These are phyloP conservation scores for Phymanthus crucifer DNA, from an alignment of 92 coral and sea anemone species.

Conservation along the genomic window DNA sequence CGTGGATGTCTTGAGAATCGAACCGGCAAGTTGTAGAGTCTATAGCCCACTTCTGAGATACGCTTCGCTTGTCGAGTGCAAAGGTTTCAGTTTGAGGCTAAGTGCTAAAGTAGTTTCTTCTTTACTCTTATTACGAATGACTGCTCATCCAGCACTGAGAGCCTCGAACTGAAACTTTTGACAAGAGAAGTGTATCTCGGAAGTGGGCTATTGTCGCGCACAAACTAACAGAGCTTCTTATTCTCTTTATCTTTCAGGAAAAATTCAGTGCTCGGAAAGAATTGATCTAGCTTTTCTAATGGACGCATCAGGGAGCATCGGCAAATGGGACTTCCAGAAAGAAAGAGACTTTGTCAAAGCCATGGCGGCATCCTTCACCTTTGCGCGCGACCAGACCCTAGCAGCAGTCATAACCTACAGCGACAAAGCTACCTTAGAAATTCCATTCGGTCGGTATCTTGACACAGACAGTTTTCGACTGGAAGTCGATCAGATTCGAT, in stretches of 20 bases:
- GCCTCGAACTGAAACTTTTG: too few relatives aligned
- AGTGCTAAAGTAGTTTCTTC: too few relatives aligned
- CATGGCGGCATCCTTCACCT: constrained; percentile 61
- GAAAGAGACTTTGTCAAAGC: constrained; percentile 79
- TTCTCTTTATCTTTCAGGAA: constrained; percentile 27
- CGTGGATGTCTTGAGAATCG: too few relatives aligned
- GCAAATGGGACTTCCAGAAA: constrained; percentile 58
- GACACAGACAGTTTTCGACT: constrained; percentile 17
- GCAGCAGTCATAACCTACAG: constrained; percentile 74
- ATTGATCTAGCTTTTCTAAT: constrained; percentile 76
- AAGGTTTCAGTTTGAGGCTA: too few relatives aligned
- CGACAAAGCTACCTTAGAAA: constrained; percentile 46
- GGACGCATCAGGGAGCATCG: constrained; percentile 88
- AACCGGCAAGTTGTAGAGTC: too few relatives aligned
- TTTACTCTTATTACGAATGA: too few relatives aligned
- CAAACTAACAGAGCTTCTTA: too few relatives aligned
- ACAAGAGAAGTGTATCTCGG: neutral
- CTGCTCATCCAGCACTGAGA: too few relatives aligned
- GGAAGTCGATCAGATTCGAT: constrained; percentile 34
- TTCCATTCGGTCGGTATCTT: constrained; percentile 36
- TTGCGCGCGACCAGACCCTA: constrained; percentile 50
- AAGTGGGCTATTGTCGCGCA: too few relatives aligned
- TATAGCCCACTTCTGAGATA: too few relatives aligned
- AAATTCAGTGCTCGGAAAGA: constrained; percentile 49
- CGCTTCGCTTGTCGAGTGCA: too few relatives aligned